phyloP scores from a whole-genome alignment of 2,888 invertebrate genomes.

The Spatulosminthurus flaviceps region DNA sequence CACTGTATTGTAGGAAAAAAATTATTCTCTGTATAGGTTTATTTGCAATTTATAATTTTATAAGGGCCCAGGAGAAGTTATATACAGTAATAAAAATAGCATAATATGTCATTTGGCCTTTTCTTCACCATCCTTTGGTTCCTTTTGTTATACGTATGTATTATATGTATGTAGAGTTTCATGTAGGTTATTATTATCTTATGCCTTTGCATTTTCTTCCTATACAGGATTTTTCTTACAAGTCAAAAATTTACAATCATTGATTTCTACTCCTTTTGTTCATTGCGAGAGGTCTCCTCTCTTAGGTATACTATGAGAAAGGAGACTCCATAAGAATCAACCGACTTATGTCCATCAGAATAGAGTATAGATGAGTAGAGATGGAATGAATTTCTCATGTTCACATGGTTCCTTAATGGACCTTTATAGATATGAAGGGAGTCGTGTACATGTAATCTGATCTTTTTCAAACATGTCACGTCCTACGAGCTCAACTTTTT shows the following conservation, averaged over 20 bases:
- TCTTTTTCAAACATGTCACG: constrained; percentile 33
- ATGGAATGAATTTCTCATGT: constrained; percentile 15
- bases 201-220: too few species aligned
- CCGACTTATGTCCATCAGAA: constrained; percentile 16
- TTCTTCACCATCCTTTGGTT: constrained; percentile 28
- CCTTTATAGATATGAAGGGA: background rate
- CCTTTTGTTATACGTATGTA: background rate
- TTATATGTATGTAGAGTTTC: background rate
- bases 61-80: too few species aligned
- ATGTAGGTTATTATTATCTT: constrained; percentile 27
- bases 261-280: constrained; percentile 34
- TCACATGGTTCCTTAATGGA: background rate
- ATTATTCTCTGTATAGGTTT: too few species aligned
- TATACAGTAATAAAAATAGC: background rate
- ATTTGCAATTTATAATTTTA: too few species aligned
- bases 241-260: constrained; percentile 40
- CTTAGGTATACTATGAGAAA: too few species aligned
- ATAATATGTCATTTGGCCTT: constrained; percentile 31
- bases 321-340: constrained; percentile 16
- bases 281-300: constrained; percentile 1
- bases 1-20: too few species aligned
- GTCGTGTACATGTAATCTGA: constrained; percentile 31
- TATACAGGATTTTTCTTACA: too few species aligned
- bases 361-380: too few species aligned
- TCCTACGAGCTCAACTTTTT: constrained; percentile 19